A percentile compares a stretch with the other conserved stretches of the same genome.
Evolutionary conservation across 2,797 vertebrate genomes (phyloP).

Genomic region (Cacajao melanocephalus): DNA sequence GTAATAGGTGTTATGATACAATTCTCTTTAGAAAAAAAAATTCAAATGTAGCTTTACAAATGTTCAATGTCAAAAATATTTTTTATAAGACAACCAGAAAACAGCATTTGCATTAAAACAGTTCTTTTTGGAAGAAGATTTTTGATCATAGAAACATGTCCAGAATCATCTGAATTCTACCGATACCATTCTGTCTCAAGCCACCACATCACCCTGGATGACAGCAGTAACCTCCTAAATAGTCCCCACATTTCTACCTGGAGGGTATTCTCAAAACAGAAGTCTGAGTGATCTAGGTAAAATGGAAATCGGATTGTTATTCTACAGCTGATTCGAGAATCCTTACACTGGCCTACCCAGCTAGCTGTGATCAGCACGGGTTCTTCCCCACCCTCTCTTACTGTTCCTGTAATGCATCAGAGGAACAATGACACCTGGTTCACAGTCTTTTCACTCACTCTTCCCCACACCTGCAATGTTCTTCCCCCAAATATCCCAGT

Average conservation of each 20-base stretch:
- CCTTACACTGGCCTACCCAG: background rate
- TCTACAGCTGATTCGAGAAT: background rate
- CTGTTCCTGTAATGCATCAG: background rate
- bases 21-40: conserved; percentile 15
- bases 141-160: background rate
- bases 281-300: background rate
- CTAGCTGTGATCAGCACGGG: background rate
- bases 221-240: background rate
- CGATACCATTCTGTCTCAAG: background rate
- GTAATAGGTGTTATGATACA: background rate
- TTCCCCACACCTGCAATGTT: background rate
- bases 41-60: background rate
- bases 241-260: background rate
- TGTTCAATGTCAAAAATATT: background rate
- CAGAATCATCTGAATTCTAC: background rate
- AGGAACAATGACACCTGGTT: background rate
- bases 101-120: background rate
- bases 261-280: background rate
- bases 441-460: background rate
- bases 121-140: background rate
- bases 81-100: background rate
- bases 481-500: background rate
- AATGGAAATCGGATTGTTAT: background rate
- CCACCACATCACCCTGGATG: background rate
- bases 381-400: background rate